A percentile compares a stretch with the other conserved stretches of the same genome.
These are phyloP conservation scores for Adrianichthys oophorus DNA, from an alignment of 2,797 vertebrate genomes.

Conservation along the genomic window DNA sequence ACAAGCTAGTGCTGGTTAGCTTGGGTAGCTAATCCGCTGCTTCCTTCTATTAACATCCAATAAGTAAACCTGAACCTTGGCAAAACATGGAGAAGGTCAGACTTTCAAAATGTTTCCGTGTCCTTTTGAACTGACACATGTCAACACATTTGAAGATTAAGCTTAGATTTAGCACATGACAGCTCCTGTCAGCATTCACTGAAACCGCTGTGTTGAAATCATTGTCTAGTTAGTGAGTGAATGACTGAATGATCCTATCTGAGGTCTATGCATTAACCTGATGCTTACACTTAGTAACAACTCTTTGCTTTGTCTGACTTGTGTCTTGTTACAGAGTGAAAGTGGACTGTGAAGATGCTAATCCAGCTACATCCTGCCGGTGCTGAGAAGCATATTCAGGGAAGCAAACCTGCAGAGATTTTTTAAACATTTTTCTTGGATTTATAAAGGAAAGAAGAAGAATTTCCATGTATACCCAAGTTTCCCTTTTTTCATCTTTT, in stretches of 20 bases:
- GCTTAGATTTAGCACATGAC: conserved; percentile 26
- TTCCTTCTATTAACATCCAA: not conserved
- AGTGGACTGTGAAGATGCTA: conserved; percentile 60
- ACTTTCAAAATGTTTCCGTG: conserved; percentile 1
- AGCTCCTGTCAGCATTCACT: not conserved
- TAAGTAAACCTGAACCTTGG: conserved; percentile 6
- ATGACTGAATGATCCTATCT: conserved; percentile 2
- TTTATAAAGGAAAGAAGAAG: not conserved
- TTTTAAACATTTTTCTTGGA: not conserved
- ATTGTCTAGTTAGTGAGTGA: not conserved
- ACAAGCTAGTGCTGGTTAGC: too few species aligned
- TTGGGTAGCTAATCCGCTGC: not conserved
- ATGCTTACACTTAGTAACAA: conserved; percentile 33
- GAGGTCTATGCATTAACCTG: conserved; percentile 36
- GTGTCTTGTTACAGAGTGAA: conserved; percentile 64
- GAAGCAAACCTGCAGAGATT: not conserved
- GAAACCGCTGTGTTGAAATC: not conserved
- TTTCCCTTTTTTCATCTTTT: too few species aligned
- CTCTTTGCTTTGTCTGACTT: conserved; percentile 25
- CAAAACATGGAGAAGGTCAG: not conserved
- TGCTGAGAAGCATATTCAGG: not conserved
- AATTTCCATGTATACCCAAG: too few species aligned
- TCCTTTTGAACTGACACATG: not conserved
- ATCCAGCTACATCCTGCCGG: not conserved
- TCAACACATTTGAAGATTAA: conserved; percentile 51